Conservation (phyloP, 2,888 invertebrate species). For the Drosophila affinis region DNA sequence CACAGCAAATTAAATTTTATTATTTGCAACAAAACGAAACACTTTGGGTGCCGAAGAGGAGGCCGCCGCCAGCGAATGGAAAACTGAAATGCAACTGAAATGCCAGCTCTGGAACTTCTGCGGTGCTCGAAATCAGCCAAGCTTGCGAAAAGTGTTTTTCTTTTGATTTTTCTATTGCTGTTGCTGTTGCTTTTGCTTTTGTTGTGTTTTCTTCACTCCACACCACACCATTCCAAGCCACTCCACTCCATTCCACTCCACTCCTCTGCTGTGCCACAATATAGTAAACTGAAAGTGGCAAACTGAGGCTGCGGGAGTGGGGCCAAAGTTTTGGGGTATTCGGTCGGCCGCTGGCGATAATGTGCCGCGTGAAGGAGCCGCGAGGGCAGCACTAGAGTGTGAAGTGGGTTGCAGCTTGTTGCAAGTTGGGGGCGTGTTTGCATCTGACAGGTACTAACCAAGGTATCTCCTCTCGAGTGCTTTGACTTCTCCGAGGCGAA, state of each 20-base stretch:
- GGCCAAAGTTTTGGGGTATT: slow-evolving; percentile 47
- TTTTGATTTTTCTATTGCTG: slow-evolving; percentile 13
- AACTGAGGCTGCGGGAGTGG: slow-evolving; percentile 20
- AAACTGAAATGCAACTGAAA: slow-evolving; percentile 52
- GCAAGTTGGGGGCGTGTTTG: slow-evolving; percentile 29
- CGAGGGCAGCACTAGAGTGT: slow-evolving; percentile 62
- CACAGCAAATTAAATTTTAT: slow-evolving; percentile 66
- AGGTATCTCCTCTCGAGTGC: slow-evolving; percentile 24
- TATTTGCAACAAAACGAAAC: slow-evolving; percentile 65
- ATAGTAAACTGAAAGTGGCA: slow-evolving; percentile 32
- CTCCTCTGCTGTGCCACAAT: background rate
- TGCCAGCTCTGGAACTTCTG: slow-evolving; percentile 53
- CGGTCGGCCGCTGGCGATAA: slow-evolving; percentile 59
- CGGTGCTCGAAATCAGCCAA: slow-evolving; percentile 68
- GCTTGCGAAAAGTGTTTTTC: slow-evolving; percentile 70
- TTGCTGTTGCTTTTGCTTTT: background rate
- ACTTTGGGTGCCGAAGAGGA: slow-evolving; percentile 42
- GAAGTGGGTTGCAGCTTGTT: slow-evolving; percentile 63
- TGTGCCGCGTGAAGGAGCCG: slow-evolving; percentile 52
- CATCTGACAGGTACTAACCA: slow-evolving; percentile 39
- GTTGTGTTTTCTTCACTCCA: slow-evolving; percentile 22
- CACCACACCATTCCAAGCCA: background rate
- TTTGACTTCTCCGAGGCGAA: slow-evolving; percentile 40
- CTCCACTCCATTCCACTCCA: background rate
- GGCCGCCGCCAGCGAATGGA: slow-evolving; percentile 29